A percentile compares a stretch with the other conserved stretches of the same genome.
These are phyloP conservation scores for Beaufortia kweichowensis DNA, from an alignment of 2,113 vertebrate species.

Conservation along the genomic window DNA sequence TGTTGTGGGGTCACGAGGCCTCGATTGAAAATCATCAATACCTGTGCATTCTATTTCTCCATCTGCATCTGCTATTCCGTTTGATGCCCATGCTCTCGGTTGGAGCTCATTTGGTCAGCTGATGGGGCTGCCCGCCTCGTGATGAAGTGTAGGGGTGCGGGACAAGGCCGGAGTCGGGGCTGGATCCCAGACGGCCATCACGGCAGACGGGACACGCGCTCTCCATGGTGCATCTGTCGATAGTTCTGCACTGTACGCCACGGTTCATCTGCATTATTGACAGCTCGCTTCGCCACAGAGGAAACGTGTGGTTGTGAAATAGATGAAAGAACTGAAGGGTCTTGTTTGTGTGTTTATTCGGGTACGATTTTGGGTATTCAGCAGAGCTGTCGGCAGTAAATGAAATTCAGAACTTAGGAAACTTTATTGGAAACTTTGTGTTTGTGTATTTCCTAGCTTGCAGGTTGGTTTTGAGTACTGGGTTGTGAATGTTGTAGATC, in stretches of 20 bases:
- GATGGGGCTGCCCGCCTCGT: constrained; percentile 51
- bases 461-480: too few relatives aligned
- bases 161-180: constrained; percentile 36
- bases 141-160: constrained; percentile 29
- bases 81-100: constrained; percentile 64
- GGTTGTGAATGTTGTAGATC: too few relatives aligned
- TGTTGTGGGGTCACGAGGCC: constrained; percentile 65
- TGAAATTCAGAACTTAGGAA: too few relatives aligned
- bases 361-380: neutral
- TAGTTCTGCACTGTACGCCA: constrained; percentile 24
- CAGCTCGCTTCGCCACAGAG: constrained; percentile 8
- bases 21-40: constrained; percentile 63
- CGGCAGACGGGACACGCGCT: constrained; percentile 36
- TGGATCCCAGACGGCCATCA: constrained; percentile 51
- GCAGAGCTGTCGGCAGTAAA: neutral
- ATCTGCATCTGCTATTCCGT: constrained; percentile 73
- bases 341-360: constrained; percentile 10
- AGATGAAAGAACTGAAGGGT: neutral
- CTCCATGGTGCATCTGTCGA: constrained; percentile 41
- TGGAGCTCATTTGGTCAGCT: constrained; percentile 65
- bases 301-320: constrained; percentile 23
- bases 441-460: too few relatives aligned
- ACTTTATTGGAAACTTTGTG: neutral
- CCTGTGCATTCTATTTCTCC: constrained; percentile 68
- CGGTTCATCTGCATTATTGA: constrained; percentile 55